Evolutionary conservation across 2,888 invertebrate species (phyloP), one percentile per base, ranked within the genome.

Genomic region (Clitarchus hookeri): DNA sequence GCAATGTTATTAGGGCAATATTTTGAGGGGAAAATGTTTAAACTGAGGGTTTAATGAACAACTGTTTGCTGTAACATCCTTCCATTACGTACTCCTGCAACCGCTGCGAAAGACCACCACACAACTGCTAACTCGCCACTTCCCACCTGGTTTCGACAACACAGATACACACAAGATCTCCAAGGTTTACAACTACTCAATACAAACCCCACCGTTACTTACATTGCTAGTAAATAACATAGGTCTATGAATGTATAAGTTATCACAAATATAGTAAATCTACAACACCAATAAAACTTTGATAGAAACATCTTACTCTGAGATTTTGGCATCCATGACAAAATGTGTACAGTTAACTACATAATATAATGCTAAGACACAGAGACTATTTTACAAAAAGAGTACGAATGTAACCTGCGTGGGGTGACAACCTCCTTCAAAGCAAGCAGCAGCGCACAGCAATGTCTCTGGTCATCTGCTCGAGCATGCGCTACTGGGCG

Each of bases 221-320:
- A 65, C 65, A 65, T 65, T 19, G 8, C 1, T 19, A 65, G 65
- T 65, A 23, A 65, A 65, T 9, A n/a, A 65, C 6, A 16, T 3
- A 9, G n/a, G 23, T n/a, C 65, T n/a, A 65, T n/a, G 65, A 65
- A 65, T 65, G 65, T 65, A 65, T 65, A 65, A 65, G 65, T 65
- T 65, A 65, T 65, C 65, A 65, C 65, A 65, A 65, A 65, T 65
- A 65, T 65, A 65, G 65, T 65, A 65, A 6, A 65, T 65, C 65
- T 65, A 65, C 6, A 65, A 65, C 65, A 65, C 65, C 19, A 9
- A 65, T 65, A 65, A 65, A 65, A 65, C 65, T 65, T 65, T 65
- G 2, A 65, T 65, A 65, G 13, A 65, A 65, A 65, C 8, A 16
- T 8, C 19, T 8, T n/a, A 65, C 8, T 65, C 19, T 8, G 65